A percentile compares a stretch with the other conserved stretches of the same genome.
phyloP scores from a whole-genome alignment of 2,797 vertebrate genomes.

The Anomalospiza imberbis region DNA sequence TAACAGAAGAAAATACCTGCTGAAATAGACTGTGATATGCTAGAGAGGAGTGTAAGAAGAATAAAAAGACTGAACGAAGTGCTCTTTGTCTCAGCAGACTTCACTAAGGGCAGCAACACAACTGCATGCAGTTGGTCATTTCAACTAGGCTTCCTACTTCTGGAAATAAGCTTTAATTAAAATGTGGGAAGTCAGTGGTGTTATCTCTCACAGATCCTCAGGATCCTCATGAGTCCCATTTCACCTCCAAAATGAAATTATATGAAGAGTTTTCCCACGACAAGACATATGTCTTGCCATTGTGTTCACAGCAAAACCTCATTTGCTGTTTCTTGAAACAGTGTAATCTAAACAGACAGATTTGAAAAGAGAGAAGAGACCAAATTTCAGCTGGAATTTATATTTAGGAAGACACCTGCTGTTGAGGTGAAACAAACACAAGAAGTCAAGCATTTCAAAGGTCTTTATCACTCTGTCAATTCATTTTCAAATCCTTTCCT shows the following conservation, averaged over 20 bases:
- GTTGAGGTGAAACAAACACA: not conserved
- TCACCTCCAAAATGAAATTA: not conserved
- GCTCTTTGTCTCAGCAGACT: not conserved
- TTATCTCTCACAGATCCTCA: rapidly evolving
- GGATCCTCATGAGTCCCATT: not conserved
- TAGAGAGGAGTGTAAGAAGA: not conserved
- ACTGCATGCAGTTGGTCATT: not conserved
- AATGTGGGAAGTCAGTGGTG: not conserved
- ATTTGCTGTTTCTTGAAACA: not conserved
- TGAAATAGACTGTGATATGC: not conserved
- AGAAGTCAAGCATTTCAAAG: not conserved
- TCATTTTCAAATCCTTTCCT: not conserved
- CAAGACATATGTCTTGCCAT: not conserved
- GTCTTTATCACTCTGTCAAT: not conserved
- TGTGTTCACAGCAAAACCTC: not conserved
- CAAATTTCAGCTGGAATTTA: not conserved
- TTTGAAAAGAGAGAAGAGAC: not conserved
- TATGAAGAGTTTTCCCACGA: not conserved
- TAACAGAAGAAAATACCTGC: not conserved
- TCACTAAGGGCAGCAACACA: not conserved
- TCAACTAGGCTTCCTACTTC: not conserved
- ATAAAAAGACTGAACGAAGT: not conserved
- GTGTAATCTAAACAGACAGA: not conserved
- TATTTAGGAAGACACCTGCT: not conserved
- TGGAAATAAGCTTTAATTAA: not conserved